Conservation (phyloP, 2,113 vertebrate genomes). For the Rana temporaria region DNA sequence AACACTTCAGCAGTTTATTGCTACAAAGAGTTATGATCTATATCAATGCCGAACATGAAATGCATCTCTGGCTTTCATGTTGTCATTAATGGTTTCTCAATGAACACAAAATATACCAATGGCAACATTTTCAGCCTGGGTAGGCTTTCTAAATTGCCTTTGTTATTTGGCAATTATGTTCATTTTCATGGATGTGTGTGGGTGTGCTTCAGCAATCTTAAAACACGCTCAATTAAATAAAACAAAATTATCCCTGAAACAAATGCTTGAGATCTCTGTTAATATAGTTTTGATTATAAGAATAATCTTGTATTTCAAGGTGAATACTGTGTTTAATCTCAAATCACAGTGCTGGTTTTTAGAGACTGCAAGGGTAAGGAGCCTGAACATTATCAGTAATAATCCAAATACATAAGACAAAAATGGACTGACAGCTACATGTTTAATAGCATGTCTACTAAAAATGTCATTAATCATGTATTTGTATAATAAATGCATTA, state of each 20-base stretch:
- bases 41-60: slow-evolving; percentile 56
- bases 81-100: slow-evolving; percentile 56
- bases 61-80: slow-evolving; percentile 57
- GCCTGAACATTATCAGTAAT: slow-evolving; percentile 18
- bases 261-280: slow-evolving; percentile 52
- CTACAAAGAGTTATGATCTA: slow-evolving; percentile 58
- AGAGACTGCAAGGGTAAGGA: not conserved
- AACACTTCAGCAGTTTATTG: slow-evolving; percentile 56
- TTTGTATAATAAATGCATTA: too few relatives aligned
- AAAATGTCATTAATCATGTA: too few relatives aligned
- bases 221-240: slow-evolving; percentile 58
- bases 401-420: not conserved
- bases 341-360: slow-evolving; percentile 11
- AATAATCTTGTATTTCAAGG: slow-evolving; percentile 46
- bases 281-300: slow-evolving; percentile 53
- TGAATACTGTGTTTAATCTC: slow-evolving; percentile 22
- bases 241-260: slow-evolving; percentile 55
- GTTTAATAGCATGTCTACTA: too few relatives aligned
- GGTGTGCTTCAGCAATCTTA: slow-evolving; percentile 51
- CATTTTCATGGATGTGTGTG: slow-evolving; percentile 55
- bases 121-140: slow-evolving; percentile 57
- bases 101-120: slow-evolving; percentile 57
- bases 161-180: slow-evolving; percentile 55
- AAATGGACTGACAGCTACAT: not conserved
- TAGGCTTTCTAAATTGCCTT: slow-evolving; percentile 57